phyloP scores from a whole-genome alignment of 2,888 invertebrate species.

The Euproctis similis region DNA sequence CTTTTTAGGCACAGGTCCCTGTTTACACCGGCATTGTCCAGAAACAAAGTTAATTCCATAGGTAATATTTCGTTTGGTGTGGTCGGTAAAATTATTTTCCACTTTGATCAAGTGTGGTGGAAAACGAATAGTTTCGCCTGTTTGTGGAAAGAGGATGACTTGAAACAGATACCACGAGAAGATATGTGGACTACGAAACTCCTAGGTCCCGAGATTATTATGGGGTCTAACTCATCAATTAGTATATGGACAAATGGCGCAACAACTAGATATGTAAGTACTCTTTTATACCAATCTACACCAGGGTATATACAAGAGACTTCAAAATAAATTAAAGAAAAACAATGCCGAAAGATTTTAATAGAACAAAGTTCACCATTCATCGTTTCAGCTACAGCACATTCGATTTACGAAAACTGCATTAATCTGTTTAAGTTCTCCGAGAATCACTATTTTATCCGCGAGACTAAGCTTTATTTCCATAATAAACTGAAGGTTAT shows the following conservation, averaged over 20 bases:
- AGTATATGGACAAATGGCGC: slow-evolving; percentile 1
- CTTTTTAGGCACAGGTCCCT: slow-evolving; percentile 59
- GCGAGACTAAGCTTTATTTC: too few relatives aligned
- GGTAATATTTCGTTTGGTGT: slow-evolving; percentile 78
- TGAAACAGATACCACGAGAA: not conserved
- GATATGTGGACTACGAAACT: not conserved
- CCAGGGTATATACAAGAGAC: too few relatives aligned
- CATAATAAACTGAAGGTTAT: too few relatives aligned
- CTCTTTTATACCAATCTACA: too few relatives aligned
- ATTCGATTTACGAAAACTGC: too few relatives aligned
- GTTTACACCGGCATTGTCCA: slow-evolving; percentile 76
- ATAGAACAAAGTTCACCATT: too few relatives aligned
- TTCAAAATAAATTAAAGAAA: too few relatives aligned
- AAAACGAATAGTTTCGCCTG: not conserved
- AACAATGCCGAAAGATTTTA: too few relatives aligned
- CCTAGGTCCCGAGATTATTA: not conserved
- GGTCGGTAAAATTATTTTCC: slow-evolving; percentile 81
- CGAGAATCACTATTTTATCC: too few relatives aligned
- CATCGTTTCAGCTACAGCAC: too few relatives aligned
- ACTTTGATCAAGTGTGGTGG: slow-evolving; percentile 65
- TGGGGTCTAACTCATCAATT: slow-evolving; percentile 1
- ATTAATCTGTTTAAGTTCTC: too few relatives aligned
- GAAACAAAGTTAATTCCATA: slow-evolving; percentile 72
- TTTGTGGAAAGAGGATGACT: slow-evolving; percentile 1
- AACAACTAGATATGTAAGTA: slow-evolving; percentile 1